Conservation (phyloP, 2,888 invertebrate species). For the Isotomurus palustris region DNA sequence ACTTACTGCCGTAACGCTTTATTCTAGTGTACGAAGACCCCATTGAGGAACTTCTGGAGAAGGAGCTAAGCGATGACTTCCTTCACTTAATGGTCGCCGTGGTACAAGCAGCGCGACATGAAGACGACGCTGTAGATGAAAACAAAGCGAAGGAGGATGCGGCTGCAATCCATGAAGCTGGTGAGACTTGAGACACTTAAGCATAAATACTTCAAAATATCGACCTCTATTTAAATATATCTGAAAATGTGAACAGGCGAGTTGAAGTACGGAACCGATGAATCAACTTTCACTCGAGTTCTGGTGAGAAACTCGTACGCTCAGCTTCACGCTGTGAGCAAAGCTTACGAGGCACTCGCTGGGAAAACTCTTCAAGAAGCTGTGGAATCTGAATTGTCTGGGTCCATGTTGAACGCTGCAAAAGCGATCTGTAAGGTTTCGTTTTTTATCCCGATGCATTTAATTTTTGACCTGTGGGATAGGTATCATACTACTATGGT, state of each 20-base stretch:
- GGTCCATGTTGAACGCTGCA: slow-evolving; percentile 42
- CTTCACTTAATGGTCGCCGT: slow-evolving; percentile 53
- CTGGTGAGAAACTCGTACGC: slow-evolving; percentile 51
- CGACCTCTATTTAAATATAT: background rate
- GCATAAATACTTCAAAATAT: background rate
- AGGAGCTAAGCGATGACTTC: slow-evolving; percentile 55
- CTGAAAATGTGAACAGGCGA: slow-evolving; percentile 43
- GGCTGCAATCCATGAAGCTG: slow-evolving; percentile 41
- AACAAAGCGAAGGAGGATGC: slow-evolving; percentile 43
- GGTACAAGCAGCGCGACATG: slow-evolving; percentile 43
- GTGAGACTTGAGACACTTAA: slow-evolving; percentile 26
- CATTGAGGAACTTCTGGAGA: slow-evolving; percentile 51
- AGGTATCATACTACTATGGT: background rate
- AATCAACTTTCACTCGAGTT: slow-evolving; percentile 49
- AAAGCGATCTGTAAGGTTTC: slow-evolving; percentile 44
- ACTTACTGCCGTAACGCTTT: slow-evolving; percentile 2
- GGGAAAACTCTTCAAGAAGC: slow-evolving; percentile 41
- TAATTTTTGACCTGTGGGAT: background rate
- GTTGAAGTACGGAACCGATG: slow-evolving; percentile 50
- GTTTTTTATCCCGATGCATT: background rate
- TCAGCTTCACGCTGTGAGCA: slow-evolving; percentile 48
- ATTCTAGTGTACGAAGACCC: slow-evolving; percentile 47
- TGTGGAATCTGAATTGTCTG: slow-evolving; percentile 38
- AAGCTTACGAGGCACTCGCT: slow-evolving; percentile 39
- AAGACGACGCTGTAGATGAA: slow-evolving; percentile 35